These are phyloP conservation scores for Epinephelus fuscoguttatus DNA, from an alignment of 2,113 vertebrate species.

Conservation along the genomic window DNA sequence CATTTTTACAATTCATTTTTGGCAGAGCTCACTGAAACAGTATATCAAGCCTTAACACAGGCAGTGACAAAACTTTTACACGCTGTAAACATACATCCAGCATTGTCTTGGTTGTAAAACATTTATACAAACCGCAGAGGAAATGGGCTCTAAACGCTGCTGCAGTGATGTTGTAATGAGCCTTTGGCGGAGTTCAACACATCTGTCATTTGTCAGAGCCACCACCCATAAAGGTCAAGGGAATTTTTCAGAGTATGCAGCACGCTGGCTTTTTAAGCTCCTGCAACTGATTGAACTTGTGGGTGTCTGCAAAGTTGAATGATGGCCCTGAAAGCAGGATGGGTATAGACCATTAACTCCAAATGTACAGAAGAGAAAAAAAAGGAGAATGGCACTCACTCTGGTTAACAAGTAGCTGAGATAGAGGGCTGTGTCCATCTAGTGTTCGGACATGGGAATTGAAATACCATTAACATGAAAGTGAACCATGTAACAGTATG, in stretches of 20 bases:
- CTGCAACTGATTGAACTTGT: conserved; percentile 60
- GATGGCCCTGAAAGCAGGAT: conserved; percentile 52
- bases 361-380: conserved; percentile 29
- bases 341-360: conserved; percentile 72
- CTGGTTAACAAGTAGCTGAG: not conserved
- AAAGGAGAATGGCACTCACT: conserved; percentile 29
- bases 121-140: conserved; percentile 47
- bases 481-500: not conserved
- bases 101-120: conserved; percentile 45
- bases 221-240: conserved; percentile 75
- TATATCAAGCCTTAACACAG: not conserved
- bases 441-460: conserved; percentile 68
- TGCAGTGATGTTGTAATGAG: conserved; percentile 58
- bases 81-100: conserved; percentile 49
- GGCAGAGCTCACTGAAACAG: conserved; percentile 7
- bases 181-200: conserved; percentile 64
- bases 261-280: conserved; percentile 37
- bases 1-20: not conserved
- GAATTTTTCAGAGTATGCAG: conserved; percentile 68
- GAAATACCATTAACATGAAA: conserved; percentile 6
- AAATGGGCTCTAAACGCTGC: conserved; percentile 56
- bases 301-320: conserved; percentile 63
- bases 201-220: conserved; percentile 71
- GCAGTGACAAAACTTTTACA: conserved; percentile 18
- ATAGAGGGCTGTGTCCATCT: conserved; percentile 73